Conservation (phyloP, 2,888 invertebrate species). For the Eupithecia exiguata region DNA sequence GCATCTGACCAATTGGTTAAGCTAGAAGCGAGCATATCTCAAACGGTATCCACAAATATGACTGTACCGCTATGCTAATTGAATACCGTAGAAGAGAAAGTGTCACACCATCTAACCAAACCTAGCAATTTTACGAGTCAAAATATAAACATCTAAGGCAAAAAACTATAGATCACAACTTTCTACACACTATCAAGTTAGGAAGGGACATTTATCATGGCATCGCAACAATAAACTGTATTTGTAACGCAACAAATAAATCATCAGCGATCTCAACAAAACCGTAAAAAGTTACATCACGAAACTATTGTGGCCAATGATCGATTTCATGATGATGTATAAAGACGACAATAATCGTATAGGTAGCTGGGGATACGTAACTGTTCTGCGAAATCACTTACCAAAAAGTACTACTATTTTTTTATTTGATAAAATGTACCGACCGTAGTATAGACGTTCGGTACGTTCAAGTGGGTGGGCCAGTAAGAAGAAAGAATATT, state of each 20-base stretch:
- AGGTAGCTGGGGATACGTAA: constrained; percentile 24
- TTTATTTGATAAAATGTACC: neutral
- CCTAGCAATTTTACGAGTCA: neutral
- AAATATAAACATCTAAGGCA: constrained; percentile 6
- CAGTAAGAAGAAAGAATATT: neutral
- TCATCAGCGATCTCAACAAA: constrained; percentile 61
- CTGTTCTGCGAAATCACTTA: constrained; percentile 8
- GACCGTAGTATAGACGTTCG: neutral
- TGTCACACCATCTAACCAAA: constrained; percentile 45
- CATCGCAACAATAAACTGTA: constrained; percentile 55
- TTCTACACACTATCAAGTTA: constrained; percentile 34
- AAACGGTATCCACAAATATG: constrained; percentile 57
- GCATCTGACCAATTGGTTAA: constrained; percentile 50
- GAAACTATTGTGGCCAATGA: constrained; percentile 59
- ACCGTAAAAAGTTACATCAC: constrained; percentile 65
- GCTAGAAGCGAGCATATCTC: constrained; percentile 45
- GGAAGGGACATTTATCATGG: constrained; percentile 40
- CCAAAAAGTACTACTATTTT: neutral
- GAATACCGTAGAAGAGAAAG: constrained; percentile 49
- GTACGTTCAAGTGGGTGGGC: constrained; percentile 5
- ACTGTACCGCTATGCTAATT: constrained; percentile 65
- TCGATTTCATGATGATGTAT: constrained; percentile 64
- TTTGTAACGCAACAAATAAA: constrained; percentile 62
- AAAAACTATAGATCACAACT: constrained; percentile 33
- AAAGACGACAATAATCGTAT: constrained; percentile 53